Evolutionary conservation across 2,797 vertebrate species (phyloP), one percentile per base, ranked within the genome.

Genomic region (Etheostoma perlongum): DNA sequence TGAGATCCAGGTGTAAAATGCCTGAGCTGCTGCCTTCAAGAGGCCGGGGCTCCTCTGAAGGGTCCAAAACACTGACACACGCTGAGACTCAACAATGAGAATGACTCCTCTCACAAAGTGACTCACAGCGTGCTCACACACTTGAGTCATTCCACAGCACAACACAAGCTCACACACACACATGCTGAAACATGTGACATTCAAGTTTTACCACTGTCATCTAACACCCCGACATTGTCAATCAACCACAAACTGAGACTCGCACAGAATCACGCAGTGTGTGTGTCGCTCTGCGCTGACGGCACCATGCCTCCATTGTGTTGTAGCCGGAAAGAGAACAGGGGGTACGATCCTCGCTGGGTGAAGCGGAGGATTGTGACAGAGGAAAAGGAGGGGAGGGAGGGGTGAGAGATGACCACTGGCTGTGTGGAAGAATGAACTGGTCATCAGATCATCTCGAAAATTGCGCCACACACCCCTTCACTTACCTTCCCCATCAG

Each of bases 231-330:
- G 55, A 84, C 86, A 57, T 36, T 85, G 85, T 48, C 78, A 49
- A 47, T 54, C 62, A 48, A 73, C 76, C 87, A 82, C 85, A 76
- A 74, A 83, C 80, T 47, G 68, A 81, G 60, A 61, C 63, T 66
- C 55, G 47, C 67, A 88, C 88, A 87, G 75, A 87, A 63, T 21
- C 74, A 48, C 55, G 60, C 85, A 88, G 85, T 84, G 88, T 40
- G 36, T 63, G 36, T 63, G 89, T 59, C 5, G 72, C 53, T 70
- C 84, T 77, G 87, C 51, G 18, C 83, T 66, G 49, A 76, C 69
- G 16, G 82, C 85, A 91, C 89, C 91, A 91, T 82, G 91, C 82
- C 81, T 82, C 89, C 88, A 92, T 93, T 94, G 94, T 93, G 81
- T 42, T 12, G 40, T 0, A n/a, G 81, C 57, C 72, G 74, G 88